Evolutionary conservation across 2,888 invertebrate genomes (phyloP), one percentile per base, ranked within the genome.

Genomic region (Drosophila kambysellisi): DNA sequence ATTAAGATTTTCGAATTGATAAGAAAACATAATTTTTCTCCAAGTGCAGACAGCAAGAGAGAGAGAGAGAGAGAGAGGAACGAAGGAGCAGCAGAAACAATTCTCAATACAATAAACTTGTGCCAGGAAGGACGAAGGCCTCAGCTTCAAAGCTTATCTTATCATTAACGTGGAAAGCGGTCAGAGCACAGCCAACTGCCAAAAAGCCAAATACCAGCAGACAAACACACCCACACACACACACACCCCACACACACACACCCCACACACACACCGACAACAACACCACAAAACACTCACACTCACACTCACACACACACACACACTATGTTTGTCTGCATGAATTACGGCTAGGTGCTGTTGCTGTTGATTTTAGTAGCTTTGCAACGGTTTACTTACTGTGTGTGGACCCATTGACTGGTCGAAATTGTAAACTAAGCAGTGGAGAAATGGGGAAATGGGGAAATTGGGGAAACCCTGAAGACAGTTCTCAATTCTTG

Each of bases 71-170:
- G 32, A n/a, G 11, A 12, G 17, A 29, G 39, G 20, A 17, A 6
- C 20, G 30, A 29, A n/a, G 30, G 17, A 33, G n/a, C 5, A 17
- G 20, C 32, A 30, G 64, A 57, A 53, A 76, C 65, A 72, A 70
- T 71, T 60, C 70, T 70, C 78, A 58, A 61, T 68, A 77, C 72
- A 82, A 71, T 70, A 75, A 69, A 69, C 60, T 75, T 70, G n/a
- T 68, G 41, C 43, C 64, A 69, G 68, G 64, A 67, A 63, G 64
- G 71, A 83, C 59, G 50, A 37, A 65, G 58, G 43, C 63, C 66
- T 69, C 59, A 65, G 70, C 70, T 20, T 41, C 69, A 74, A 71
- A 82, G 84, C 79, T 83, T 83, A 86, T 83, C 89, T 88, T 79
- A 83, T 89, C 89, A 87, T 75, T 78, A 69, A 53, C 88, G 41